Evolutionary conservation across 2,113 vertebrate genomes (phyloP).

Genomic region (Litocranius walleri): DNA sequence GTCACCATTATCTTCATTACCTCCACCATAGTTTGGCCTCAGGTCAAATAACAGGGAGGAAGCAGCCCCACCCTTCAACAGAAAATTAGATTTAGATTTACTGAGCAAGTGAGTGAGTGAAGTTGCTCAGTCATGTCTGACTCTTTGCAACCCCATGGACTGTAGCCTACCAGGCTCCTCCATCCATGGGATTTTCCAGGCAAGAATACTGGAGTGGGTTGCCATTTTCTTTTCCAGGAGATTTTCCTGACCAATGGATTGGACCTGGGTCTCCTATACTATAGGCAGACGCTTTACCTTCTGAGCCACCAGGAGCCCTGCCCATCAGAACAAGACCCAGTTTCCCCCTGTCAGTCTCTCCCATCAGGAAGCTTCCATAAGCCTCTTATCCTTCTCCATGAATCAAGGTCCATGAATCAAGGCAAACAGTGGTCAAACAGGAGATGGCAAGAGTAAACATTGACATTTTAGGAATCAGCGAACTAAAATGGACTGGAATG

Average conservation of each 20-base stretch:
- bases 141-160: not conserved
- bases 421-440: not conserved
- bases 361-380: not conserved
- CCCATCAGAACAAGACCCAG: not conserved
- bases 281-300: not conserved
- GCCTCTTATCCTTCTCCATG: not conserved
- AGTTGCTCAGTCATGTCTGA: not conserved
- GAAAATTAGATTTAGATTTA: not conserved
- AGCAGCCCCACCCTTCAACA: not conserved
- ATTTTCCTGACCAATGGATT: rapidly evolving
- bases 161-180: not conserved
- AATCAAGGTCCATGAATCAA: not conserved
- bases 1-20: not conserved
- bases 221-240: not conserved
- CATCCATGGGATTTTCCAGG: not conserved
- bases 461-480: not conserved
- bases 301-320: not conserved
- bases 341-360: not conserved
- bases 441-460: not conserved
- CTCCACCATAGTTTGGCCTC: not conserved
- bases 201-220: not conserved
- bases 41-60: not conserved
- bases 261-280: not conserved
- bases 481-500: not conserved
- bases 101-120: not conserved